Conservation (phyloP, 1,140 invertebrate species). For the Panulirus ornatus region DNA sequence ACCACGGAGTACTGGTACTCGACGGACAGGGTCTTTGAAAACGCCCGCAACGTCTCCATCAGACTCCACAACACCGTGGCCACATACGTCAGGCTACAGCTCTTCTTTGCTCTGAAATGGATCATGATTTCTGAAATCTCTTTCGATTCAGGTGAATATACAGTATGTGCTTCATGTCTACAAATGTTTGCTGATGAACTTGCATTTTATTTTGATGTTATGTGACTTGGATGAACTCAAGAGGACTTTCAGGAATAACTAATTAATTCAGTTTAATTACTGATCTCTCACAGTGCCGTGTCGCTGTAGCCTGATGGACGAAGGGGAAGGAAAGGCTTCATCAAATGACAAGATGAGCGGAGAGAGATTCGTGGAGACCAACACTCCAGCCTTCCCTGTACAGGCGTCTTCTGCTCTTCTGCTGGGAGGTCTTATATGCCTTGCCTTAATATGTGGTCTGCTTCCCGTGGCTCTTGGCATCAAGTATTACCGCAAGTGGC, state of each 20-base stretch:
- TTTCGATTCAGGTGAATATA: constrained; percentile 81
- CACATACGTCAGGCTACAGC: constrained; percentile 86
- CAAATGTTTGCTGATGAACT: constrained; percentile 34
- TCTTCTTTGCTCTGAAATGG: constrained; percentile 91
- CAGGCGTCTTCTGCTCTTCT: constrained; percentile 50
- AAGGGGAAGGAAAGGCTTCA: constrained; percentile 15
- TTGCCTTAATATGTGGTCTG: constrained; percentile 60
- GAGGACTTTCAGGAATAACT: too few relatives aligned
- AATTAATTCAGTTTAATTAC: background rate
- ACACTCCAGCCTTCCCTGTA: constrained; percentile 40
- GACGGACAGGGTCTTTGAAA: constrained; percentile 89
- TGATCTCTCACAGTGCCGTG: constrained; percentile 50
- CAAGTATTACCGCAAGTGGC: constrained; percentile 59
- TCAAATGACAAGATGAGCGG: background rate
- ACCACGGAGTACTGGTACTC: constrained; percentile 84
- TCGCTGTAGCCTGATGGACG: constrained; percentile 58
- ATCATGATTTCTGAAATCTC: constrained; percentile 92
- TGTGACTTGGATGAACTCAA: too few relatives aligned
- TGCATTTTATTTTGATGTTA: too few relatives aligned
- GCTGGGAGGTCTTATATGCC: constrained; percentile 51
- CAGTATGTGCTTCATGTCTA: too few relatives aligned
- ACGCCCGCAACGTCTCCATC: constrained; percentile 90
- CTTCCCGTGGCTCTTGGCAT: constrained; percentile 59
- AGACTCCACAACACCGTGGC: constrained; percentile 88
- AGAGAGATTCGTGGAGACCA: background rate